These are phyloP conservation scores for Mastigias papua DNA, from an alignment of 30 jellyfish, hydroid and myxozoan species.

Conservation along the genomic window DNA sequence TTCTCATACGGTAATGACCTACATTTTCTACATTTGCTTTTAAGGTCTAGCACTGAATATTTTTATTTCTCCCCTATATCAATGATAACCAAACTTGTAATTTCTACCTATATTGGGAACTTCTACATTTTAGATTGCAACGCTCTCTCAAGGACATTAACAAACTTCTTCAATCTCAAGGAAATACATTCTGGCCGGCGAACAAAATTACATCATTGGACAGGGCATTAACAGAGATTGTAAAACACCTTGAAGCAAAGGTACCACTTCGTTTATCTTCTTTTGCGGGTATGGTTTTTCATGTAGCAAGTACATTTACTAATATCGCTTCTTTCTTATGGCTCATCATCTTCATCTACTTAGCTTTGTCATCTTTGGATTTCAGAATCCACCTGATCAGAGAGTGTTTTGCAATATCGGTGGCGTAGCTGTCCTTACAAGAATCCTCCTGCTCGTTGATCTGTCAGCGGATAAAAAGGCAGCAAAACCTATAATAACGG, in stretches of 20 bases:
- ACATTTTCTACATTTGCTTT: no score
- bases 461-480: slow-evolving; percentile 45
- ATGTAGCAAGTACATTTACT: no score
- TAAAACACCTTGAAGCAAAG: slow-evolving; percentile 73
- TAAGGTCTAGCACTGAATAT: no score
- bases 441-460: slow-evolving; percentile 79
- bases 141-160: slow-evolving; percentile 80
- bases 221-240: slow-evolving; percentile 80
- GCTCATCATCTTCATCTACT: background rate
- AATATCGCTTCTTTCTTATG: no score
- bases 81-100: no score
- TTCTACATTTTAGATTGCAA: slow-evolving; percentile 48
- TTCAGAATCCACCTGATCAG: slow-evolving; percentile 76
- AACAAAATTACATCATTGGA: slow-evolving; percentile 82
- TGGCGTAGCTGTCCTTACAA: slow-evolving; percentile 81
- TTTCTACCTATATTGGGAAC: background rate
- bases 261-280: slow-evolving; percentile 21
- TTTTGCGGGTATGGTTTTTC: no score
- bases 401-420: slow-evolving; percentile 86
- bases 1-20: no score
- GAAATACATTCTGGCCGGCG: slow-evolving; percentile 89
- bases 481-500: slow-evolving; percentile 47
- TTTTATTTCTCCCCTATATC: no score
- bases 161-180: slow-evolving; percentile 83
- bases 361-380: background rate